Evolutionary conservation across 1,140 invertebrate species (phyloP).

Genomic region (Sipha flava): DNA sequence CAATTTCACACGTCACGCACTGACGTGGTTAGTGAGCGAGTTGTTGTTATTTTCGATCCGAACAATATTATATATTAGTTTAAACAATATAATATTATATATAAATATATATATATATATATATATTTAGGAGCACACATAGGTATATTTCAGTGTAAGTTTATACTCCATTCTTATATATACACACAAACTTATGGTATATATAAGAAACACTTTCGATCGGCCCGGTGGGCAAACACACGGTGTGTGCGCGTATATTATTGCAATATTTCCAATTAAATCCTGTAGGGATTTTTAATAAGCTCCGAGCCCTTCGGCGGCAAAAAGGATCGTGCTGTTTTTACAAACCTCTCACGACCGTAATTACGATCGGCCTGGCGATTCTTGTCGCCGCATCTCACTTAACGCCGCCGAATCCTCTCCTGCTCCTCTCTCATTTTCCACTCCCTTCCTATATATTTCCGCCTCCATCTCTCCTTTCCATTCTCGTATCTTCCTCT

Average conservation of each 20-base stretch:
- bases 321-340: neutral
- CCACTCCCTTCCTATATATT: no score
- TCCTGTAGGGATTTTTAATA: constrained; percentile 10
- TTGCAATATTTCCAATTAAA: constrained; percentile 23
- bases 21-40: no score
- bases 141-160: neutral
- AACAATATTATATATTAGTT: neutral
- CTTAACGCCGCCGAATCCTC: neutral
- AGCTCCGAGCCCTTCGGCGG: neutral
- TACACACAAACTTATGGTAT: no score
- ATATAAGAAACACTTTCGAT: no score
- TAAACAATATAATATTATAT: neutral
- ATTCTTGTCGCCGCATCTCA: neutral
- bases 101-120: neutral
- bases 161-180: neutral
- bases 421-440: no score
- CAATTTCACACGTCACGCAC: no score
- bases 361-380: neutral
- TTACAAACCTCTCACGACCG: constrained; percentile 19
- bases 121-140: neutral
- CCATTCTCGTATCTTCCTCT: no score
- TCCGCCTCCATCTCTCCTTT: no score
- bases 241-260: neutral
- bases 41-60: neutral
- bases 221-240: neutral